These are phyloP conservation scores for Temnothorax curvispinosus DNA, from an alignment of 1,140 invertebrate genomes.

Conservation along the genomic window DNA sequence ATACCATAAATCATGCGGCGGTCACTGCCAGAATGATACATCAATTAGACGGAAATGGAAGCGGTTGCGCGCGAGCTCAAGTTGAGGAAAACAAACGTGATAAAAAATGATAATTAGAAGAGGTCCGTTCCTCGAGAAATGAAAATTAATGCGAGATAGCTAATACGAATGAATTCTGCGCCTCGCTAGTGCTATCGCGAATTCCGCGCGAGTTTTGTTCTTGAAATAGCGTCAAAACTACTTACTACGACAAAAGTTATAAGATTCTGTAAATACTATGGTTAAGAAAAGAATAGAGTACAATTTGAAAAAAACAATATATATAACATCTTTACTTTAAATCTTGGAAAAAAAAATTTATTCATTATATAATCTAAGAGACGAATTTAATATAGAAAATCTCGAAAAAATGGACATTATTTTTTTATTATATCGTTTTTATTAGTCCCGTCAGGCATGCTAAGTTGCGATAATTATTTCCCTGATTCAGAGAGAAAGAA, in stretches of 20 bases:
- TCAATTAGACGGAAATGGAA: slow-evolving; percentile 65
- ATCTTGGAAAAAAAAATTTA: background rate
- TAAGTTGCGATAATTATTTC: background rate
- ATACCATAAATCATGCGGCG: slow-evolving; percentile 63
- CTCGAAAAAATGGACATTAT: background rate
- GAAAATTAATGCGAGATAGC: slow-evolving; percentile 18
- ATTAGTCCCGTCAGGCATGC: background rate
- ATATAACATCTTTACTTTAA: background rate
- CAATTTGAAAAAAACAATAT: background rate
- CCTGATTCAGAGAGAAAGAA: background rate
- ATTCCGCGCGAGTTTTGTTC: background rate
- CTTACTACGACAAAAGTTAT: too few species aligned
- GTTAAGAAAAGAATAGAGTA: background rate
- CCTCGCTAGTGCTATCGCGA: background rate
- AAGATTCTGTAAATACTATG: background rate
- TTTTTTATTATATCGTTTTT: background rate
- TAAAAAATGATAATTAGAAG: slow-evolving; percentile 29
- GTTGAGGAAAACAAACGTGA: background rate
- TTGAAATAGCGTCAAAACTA: background rate
- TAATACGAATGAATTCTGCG: background rate
- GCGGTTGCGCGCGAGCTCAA: background rate
- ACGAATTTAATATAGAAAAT: background rate
- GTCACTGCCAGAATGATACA: slow-evolving; percentile 49
- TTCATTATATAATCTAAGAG: background rate
- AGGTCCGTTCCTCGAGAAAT: background rate